A percentile compares a stretch with the other conserved stretches of the same genome.
phyloP scores from a whole-genome alignment of 2,113 vertebrate genomes.

The Callopanchax toddi region DNA sequence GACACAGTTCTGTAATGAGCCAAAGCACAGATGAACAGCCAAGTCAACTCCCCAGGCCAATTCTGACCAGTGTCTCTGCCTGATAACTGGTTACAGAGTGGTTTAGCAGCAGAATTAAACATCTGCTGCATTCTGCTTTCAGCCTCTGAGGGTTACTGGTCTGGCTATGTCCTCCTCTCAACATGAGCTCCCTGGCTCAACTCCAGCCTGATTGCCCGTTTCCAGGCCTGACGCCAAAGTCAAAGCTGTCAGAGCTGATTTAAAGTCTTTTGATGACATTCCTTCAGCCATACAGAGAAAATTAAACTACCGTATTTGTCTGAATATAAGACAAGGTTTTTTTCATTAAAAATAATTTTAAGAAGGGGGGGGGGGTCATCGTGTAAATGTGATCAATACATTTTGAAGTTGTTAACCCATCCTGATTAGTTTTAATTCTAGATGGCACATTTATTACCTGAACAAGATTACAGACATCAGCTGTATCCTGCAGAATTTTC shows the following conservation, averaged over 20 bases:
- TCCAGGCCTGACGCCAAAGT: conserved; percentile 35
- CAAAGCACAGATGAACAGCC: conserved; percentile 24
- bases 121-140: conserved; percentile 58
- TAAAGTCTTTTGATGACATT: conserved; percentile 4
- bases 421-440: too few species aligned
- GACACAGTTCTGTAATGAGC: conserved; percentile 38
- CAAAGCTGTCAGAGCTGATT: neutral
- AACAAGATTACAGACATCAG: too few species aligned
- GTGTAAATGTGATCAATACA: too few species aligned
- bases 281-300: neutral
- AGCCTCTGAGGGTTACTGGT: conserved; percentile 40
- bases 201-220: neutral
- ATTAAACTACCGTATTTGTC: too few species aligned
- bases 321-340: too few species aligned
- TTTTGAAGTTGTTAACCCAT: too few species aligned
- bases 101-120: conserved; percentile 50
- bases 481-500: too few species aligned
- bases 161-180: conserved; percentile 26
- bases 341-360: too few species aligned
- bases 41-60: conserved; percentile 9
- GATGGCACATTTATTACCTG: too few species aligned
- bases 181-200: conserved; percentile 25
- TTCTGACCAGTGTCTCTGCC: conserved; percentile 33
- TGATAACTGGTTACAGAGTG: conserved; percentile 46
- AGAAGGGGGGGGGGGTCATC: too few species aligned